Evolutionary conservation across 2,797 vertebrate species (phyloP).

Genomic region (Scarus forsteni): DNA sequence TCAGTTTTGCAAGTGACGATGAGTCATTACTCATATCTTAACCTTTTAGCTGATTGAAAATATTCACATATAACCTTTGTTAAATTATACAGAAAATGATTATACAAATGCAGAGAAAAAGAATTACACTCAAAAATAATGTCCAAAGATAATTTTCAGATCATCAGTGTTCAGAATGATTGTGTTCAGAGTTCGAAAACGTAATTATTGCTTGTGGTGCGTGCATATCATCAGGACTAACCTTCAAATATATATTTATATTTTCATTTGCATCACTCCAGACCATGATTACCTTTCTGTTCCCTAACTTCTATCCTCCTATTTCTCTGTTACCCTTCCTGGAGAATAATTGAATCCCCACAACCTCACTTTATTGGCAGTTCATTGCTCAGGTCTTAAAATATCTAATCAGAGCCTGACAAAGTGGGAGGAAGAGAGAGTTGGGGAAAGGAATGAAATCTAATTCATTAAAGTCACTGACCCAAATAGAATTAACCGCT

Average conservation of each 20-base stretch:
- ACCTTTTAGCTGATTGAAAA: no score
- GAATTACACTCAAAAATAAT: no score
- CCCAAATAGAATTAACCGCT: conserved; percentile 77
- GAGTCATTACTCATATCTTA: no score
- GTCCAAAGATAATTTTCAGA: no score
- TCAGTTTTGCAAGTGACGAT: no score
- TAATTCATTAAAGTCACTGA: conserved; percentile 79
- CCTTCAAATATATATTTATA: background rate
- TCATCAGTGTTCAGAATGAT: no score
- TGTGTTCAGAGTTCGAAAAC: no score
- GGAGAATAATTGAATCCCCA: conserved; percentile 54
- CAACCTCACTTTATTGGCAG: conserved; percentile 44
- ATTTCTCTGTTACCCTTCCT: conserved; percentile 25
- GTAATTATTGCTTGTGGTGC: no score
- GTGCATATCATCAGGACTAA: no score
- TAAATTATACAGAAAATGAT: no score
- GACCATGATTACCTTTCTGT: conserved; percentile 2
- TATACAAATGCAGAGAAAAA: no score
- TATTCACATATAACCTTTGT: no score
- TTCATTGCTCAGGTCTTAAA: conserved; percentile 53
- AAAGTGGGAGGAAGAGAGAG: conserved; percentile 41
- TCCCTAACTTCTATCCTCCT: background rate
- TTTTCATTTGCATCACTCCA: conserved; percentile 1
- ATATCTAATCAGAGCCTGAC: conserved; percentile 71
- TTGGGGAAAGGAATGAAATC: conserved; percentile 60